Evolutionary conservation across 2,113 vertebrate genomes (phyloP).

Genomic region (Seriola dumerili): DNA sequence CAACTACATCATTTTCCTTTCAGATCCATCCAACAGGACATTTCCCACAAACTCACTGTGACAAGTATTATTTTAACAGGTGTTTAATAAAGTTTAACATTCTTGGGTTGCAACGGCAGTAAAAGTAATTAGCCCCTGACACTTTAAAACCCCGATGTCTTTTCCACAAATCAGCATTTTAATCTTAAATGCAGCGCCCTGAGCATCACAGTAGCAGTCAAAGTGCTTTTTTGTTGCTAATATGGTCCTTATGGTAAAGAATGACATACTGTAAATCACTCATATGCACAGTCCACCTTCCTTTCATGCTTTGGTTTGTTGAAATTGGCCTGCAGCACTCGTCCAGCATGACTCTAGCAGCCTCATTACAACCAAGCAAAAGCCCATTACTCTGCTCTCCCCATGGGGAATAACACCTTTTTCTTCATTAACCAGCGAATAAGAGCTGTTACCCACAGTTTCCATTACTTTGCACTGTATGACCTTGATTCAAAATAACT

Average conservation of each 20-base stretch:
- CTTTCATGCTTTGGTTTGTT: constrained; percentile 60
- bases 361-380: constrained; percentile 76
- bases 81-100: constrained; percentile 58
- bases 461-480: constrained; percentile 53
- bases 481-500: constrained; percentile 33
- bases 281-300: constrained; percentile 31
- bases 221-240: constrained; percentile 34
- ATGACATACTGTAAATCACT: constrained; percentile 45
- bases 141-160: constrained; percentile 11
- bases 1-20: constrained; percentile 12
- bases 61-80: constrained; percentile 50
- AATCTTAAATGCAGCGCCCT: constrained; percentile 16
- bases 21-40: not conserved
- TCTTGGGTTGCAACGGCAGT: constrained; percentile 46
- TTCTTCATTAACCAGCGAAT: constrained; percentile 69
- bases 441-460: constrained; percentile 59
- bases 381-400: constrained; percentile 68
- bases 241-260: constrained; percentile 49
- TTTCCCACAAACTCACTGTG: constrained; percentile 32
- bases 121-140: constrained; percentile 55
- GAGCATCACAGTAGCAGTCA: constrained; percentile 35
- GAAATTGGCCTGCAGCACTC: constrained; percentile 39
- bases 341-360: constrained; percentile 57
- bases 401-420: constrained; percentile 74
- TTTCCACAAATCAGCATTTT: constrained; percentile 40